A percentile compares a stretch with the other conserved stretches of the same genome.
These are phyloP conservation scores for Amphipoea oculea DNA, from an alignment of 2,888 invertebrate genomes.

Conservation along the genomic window DNA sequence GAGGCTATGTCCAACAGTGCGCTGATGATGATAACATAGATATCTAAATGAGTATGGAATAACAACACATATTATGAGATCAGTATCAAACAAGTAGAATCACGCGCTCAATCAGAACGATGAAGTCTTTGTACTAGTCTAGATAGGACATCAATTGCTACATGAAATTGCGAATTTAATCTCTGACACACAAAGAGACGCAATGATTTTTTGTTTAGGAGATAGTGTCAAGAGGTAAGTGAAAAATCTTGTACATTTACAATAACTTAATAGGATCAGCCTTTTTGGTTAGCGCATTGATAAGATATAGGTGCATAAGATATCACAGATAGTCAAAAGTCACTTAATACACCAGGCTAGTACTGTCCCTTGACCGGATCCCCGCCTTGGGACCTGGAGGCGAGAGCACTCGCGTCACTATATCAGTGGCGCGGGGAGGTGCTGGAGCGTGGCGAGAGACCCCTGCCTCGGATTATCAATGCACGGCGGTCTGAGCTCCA, in stretches of 20 bases:
- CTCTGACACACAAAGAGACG: slow-evolving; percentile 28
- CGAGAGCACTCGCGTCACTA: too few relatives aligned
- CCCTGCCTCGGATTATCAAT: too few relatives aligned
- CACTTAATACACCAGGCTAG: neutral
- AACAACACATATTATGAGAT: neutral
- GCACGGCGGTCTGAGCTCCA: too few relatives aligned
- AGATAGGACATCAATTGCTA: slow-evolving; percentile 39
- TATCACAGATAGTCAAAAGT: neutral
- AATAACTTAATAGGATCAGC: slow-evolving; percentile 27
- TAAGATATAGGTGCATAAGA: slow-evolving; percentile 27
- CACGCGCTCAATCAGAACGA: slow-evolving; percentile 27
- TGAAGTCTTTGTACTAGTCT: slow-evolving; percentile 15
- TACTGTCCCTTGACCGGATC: too few relatives aligned
- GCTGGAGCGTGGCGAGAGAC: too few relatives aligned
- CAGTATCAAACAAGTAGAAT: slow-evolving; percentile 25
- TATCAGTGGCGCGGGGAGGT: too few relatives aligned
- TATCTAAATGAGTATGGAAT: neutral
- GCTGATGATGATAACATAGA: neutral
- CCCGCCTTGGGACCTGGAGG: too few relatives aligned
- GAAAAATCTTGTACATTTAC: slow-evolving; percentile 41
- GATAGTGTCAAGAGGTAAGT: slow-evolving; percentile 45
- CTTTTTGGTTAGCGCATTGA: slow-evolving; percentile 14
- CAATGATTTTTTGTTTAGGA: slow-evolving; percentile 12
- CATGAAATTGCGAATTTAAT: slow-evolving; percentile 14
- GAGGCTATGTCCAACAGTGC: too few relatives aligned